Conservation (phyloP, 2,797 vertebrate species). For the Hemitrygon akajei region DNA sequence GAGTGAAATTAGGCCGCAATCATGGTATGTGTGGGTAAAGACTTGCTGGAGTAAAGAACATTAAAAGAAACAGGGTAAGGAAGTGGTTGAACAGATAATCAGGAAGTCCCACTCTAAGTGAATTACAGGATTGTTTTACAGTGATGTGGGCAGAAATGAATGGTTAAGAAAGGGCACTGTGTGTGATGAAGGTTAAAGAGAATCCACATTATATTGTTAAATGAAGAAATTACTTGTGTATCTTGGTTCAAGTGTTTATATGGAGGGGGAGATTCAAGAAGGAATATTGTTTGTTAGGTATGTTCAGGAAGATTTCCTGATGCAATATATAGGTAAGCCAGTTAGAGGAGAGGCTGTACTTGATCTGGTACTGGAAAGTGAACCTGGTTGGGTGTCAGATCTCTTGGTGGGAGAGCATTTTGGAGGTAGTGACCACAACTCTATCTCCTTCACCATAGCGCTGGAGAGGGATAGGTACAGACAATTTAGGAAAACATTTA, state of each 20-base stretch:
- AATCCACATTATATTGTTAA: background rate
- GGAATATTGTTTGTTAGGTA: too few species aligned
- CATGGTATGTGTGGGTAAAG: background rate
- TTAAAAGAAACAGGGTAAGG: background rate
- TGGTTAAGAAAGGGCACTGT: background rate
- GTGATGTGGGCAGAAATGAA: background rate
- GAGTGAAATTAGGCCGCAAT: background rate
- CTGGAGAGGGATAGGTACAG: too few species aligned
- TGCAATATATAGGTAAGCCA: too few species aligned
- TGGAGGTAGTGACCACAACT: too few species aligned
- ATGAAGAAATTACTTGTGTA: background rate
- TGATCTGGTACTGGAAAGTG: too few species aligned
- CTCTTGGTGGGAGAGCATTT: too few species aligned
- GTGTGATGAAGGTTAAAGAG: background rate
- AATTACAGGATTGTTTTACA: background rate
- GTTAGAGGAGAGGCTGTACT: too few species aligned
- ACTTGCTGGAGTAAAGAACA: background rate
- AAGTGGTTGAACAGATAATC: background rate
- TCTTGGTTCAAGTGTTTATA: background rate
- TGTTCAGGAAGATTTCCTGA: too few species aligned
- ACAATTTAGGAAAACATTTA: too few species aligned
- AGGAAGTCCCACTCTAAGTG: background rate
- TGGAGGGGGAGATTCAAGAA: background rate
- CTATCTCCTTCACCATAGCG: too few species aligned
- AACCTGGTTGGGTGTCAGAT: too few species aligned